Conservation (phyloP, 2,888 invertebrate genomes). For the Xylota segnis region DNA sequence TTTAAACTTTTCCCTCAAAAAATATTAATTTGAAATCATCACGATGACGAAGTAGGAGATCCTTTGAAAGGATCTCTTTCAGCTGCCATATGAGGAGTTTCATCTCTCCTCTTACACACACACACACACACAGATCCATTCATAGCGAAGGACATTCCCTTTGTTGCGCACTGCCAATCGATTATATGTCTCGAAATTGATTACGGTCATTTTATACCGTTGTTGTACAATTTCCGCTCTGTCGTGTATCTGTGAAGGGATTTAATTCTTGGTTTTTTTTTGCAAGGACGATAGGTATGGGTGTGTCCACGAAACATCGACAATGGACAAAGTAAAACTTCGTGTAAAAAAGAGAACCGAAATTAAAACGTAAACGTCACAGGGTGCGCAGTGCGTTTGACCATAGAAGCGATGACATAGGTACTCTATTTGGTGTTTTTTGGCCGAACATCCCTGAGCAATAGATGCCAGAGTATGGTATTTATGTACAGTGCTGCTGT, state of each 20-base stretch:
- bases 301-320: background rate
- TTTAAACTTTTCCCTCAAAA: conserved; percentile 34
- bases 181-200: conserved; percentile 72
- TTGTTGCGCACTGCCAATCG: conserved; percentile 59
- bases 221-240: conserved; percentile 48
- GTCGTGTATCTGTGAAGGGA: conserved; percentile 1
- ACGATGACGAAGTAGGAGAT: conserved; percentile 59
- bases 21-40: conserved; percentile 70
- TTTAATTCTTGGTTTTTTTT: background rate
- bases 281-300: background rate
- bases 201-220: conserved; percentile 61
- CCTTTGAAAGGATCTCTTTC: conserved; percentile 31
- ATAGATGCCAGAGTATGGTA: background rate
- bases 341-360: background rate
- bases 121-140: no score
- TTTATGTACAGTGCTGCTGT: background rate
- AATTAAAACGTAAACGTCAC: conserved; percentile 13
- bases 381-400: background rate
- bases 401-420: background rate
- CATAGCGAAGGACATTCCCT: conserved; percentile 8
- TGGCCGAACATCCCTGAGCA: background rate
- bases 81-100: conserved; percentile 21
- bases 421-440: background rate
- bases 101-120: no score
- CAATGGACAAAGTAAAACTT: background rate